phyloP scores from a whole-genome alignment of 64 coral and sea anemone genomes.

The Montipora sp. region DNA sequence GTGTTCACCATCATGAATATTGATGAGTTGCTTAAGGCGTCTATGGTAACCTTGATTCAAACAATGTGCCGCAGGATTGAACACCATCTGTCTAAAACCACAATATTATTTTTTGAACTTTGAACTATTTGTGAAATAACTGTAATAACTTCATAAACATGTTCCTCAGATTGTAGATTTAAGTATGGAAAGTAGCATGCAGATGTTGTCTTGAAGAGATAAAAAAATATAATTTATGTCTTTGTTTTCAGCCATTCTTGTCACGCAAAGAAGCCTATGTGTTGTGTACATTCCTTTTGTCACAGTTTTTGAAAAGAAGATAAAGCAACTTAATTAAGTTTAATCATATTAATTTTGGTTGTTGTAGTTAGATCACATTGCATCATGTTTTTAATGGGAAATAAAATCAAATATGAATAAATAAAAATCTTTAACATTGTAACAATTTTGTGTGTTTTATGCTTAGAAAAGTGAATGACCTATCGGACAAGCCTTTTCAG shows the following conservation, averaged over 20 bases:
- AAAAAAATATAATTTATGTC: no score
- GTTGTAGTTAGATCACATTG: constrained; percentile 21
- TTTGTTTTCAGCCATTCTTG: background rate
- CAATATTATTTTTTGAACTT: no score
- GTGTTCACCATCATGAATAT: no score
- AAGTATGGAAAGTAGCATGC: background rate
- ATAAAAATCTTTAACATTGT: constrained; percentile 34
- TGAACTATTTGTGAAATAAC: no score
- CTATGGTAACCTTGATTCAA: no score
- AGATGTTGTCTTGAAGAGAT: background rate
- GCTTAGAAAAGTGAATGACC: background rate
- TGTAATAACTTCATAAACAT: no score
- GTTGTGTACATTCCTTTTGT: background rate
- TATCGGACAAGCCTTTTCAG: no score
- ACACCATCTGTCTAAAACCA: no score
- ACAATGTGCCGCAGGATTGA: no score
- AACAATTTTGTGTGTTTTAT: constrained; percentile 10
- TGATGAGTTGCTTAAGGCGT: no score
- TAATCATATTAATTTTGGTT: background rate
- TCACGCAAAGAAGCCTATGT: background rate
- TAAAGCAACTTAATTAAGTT: background rate
- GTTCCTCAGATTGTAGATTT: background rate
- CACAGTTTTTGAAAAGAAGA: background rate
- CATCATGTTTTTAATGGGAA: constrained; percentile 34
- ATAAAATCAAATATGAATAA: constrained; percentile 7